Evolutionary conservation across 2,888 invertebrate species (phyloP).

Genomic region (Drosophila formosana): DNA sequence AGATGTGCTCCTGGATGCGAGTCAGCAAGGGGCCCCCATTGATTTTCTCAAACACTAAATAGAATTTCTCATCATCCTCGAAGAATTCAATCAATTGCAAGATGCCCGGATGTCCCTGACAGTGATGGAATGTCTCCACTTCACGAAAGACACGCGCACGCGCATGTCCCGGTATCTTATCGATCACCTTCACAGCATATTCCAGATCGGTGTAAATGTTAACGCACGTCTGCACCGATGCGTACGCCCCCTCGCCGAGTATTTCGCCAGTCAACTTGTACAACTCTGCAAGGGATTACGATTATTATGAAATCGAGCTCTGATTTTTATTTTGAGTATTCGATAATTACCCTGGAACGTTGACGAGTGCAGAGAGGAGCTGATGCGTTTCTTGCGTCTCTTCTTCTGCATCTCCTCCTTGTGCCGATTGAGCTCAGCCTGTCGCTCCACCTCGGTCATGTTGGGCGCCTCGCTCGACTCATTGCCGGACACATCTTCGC

Average conservation of each 20-base stretch:
- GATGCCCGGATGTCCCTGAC: constrained; percentile 98
- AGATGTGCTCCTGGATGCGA: constrained; percentile 96
- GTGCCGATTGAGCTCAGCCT: constrained; percentile 89
- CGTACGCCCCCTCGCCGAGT: constrained; percentile 98
- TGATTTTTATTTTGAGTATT: neutral
- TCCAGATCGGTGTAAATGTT: constrained; percentile 96
- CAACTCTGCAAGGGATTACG: constrained; percentile 89
- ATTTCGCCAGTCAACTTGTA: constrained; percentile 98
- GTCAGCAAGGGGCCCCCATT: constrained; percentile 97
- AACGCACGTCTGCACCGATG: constrained; percentile 96
- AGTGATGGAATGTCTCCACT: constrained; percentile 99
- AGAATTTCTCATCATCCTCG: constrained; percentile 98
- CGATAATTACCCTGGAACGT: constrained; percentile 92
- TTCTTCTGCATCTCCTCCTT: constrained; percentile 95
- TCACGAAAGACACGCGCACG: constrained; percentile 97
- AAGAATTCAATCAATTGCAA: constrained; percentile 98
- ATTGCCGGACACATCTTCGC: constrained; percentile 85
- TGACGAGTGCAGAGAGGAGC: constrained; percentile 94
- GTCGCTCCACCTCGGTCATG: constrained; percentile 85
- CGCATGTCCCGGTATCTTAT: constrained; percentile 97
- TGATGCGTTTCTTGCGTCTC: constrained; percentile 94
- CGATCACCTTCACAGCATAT: constrained; percentile 98
- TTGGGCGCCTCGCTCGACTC: constrained; percentile 84
- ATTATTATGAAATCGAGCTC: neutral
- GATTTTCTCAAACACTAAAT: constrained; percentile 99